These are phyloP conservation scores for Mesoligia furuncula DNA, from an alignment of 2,888 invertebrate species.

Conservation along the genomic window DNA sequence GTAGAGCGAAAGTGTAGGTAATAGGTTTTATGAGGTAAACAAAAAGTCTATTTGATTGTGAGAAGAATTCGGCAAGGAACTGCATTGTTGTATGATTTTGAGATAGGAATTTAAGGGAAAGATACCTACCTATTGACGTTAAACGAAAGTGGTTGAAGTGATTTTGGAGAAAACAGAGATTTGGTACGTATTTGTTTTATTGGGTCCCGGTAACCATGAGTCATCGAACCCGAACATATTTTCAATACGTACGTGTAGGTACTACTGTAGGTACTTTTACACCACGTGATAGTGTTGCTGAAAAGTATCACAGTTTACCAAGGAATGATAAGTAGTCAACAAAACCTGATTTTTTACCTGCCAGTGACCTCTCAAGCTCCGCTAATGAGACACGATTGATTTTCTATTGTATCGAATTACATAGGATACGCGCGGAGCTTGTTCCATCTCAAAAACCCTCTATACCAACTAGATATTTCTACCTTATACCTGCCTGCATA, in stretches of 20 bases:
- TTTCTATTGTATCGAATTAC: too few relatives aligned
- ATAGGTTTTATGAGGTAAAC: not conserved
- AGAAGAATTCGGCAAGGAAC: not conserved
- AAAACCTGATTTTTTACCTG: not conserved
- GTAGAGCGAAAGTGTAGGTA: not conserved
- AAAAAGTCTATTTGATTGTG: not conserved
- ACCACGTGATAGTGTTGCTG: not conserved
- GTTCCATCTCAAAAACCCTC: not conserved
- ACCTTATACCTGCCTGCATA: constrained; percentile 5
- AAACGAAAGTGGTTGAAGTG: not conserved
- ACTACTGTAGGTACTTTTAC: not conserved
- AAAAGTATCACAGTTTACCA: not conserved
- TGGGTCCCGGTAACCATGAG: not conserved
- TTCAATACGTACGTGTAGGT: too few relatives aligned
- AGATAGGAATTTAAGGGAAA: not conserved
- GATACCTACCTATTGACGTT: not conserved
- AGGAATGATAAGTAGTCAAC: not conserved
- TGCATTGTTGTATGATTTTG: not conserved
- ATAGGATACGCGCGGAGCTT: too few relatives aligned
- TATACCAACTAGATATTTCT: not conserved
- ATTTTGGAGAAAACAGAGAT: not conserved
- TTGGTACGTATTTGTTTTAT: not conserved
- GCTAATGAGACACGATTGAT: too few relatives aligned
- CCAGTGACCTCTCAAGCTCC: too few relatives aligned
- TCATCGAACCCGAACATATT: not conserved